Conservation (phyloP, 2,113 vertebrate species). For the Ellobius talpinus region DNA sequence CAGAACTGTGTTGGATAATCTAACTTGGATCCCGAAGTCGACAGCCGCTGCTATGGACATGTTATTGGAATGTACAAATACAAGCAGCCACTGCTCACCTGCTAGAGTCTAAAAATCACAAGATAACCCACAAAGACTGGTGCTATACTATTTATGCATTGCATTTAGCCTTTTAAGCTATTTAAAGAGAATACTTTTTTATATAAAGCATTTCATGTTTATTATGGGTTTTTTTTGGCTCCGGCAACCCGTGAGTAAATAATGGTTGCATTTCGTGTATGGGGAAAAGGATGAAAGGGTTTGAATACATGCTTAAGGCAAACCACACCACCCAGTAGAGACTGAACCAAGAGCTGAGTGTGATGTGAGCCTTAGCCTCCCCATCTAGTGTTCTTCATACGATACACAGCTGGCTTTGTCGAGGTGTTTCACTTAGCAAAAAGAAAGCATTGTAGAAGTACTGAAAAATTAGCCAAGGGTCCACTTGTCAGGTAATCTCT, state of each 20-base stretch:
- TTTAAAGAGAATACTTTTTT: conserved; percentile 54
- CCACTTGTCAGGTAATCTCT: background rate
- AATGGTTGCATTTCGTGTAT: conserved; percentile 11
- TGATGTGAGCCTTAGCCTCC: background rate
- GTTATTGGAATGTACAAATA: conserved; percentile 78
- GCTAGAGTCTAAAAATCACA: conserved; percentile 75
- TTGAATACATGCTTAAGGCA: background rate
- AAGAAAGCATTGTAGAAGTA: conserved; percentile 32
- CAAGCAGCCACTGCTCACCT: conserved; percentile 57
- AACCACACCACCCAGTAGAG: background rate
- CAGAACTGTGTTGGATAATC: conserved; percentile 86
- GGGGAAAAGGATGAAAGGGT: background rate
- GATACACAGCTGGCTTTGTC: background rate
- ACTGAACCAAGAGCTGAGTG: background rate
- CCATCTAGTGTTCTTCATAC: background rate
- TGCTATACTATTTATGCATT: conserved; percentile 59
- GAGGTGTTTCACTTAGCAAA: conserved; percentile 33
- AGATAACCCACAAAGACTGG: conserved; percentile 44
- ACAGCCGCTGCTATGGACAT: conserved; percentile 84
- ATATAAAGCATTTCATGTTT: conserved; percentile 22
- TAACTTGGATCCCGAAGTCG: conserved; percentile 85
- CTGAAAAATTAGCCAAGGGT: background rate
- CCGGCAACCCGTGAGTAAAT: conserved; percentile 14
- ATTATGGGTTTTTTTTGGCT: background rate
- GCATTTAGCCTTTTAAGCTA: conserved; percentile 16